Conservation (phyloP, 2,113 vertebrate species). For the Tympanuchus pallidicinctus region DNA sequence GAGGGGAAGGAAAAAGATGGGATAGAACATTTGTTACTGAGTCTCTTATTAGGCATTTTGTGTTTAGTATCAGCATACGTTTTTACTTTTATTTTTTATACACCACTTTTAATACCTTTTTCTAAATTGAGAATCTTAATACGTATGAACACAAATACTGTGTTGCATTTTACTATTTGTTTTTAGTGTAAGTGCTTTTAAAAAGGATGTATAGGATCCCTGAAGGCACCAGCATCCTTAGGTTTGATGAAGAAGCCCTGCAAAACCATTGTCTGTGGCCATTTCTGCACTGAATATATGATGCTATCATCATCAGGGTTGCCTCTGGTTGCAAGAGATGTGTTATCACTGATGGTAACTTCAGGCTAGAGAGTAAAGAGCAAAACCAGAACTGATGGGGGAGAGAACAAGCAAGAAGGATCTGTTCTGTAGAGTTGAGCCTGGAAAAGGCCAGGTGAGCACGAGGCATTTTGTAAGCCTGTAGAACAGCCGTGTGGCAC, state of each 20-base stretch:
- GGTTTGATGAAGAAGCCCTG: neutral
- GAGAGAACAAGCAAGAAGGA: neutral
- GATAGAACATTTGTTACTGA: neutral
- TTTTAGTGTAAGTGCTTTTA: neutral
- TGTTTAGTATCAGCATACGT: neutral
- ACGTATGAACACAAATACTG: neutral
- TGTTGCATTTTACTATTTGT: neutral
- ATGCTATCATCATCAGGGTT: neutral
- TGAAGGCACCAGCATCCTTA: neutral
- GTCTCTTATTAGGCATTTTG: neutral
- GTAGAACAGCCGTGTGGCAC: neutral
- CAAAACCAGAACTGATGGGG: neutral
- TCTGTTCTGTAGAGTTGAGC: neutral
- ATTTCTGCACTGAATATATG: neutral
- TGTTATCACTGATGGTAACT: neutral
- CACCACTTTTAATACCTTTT: neutral
- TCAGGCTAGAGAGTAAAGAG: neutral
- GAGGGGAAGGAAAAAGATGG: neutral
- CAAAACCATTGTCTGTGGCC: neutral
- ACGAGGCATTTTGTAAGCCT: neutral
- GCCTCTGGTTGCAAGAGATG: neutral
- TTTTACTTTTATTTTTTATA: neutral
- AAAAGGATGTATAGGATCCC: neutral
- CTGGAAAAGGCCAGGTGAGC: neutral
- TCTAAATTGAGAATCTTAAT: neutral